Percentiles rank a stretch among this genome's conserved stretches.
Conservation (phyloP, 37 sponge, comb jelly and placozoan genomes). For the Mnemiopsis leidyi region DNA sequence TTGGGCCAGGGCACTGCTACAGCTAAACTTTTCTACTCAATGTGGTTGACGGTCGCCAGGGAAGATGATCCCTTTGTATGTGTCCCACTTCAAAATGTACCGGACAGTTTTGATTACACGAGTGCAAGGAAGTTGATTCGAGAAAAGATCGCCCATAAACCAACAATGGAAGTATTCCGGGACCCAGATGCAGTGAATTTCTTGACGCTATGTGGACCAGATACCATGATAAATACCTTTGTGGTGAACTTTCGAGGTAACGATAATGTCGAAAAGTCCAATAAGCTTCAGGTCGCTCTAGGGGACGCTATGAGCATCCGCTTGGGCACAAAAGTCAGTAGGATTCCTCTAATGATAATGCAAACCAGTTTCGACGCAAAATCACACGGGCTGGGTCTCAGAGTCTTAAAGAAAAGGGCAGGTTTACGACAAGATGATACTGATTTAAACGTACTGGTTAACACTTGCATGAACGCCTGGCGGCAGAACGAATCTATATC, state of each 20-base stretch:
- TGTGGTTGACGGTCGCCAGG: constrained; percentile 47
- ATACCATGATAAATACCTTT: constrained; percentile 59
- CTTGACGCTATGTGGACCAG: constrained; percentile 14
- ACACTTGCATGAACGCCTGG: constrained; percentile 18
- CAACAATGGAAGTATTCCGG: not conserved
- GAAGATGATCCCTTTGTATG: constrained; percentile 59
- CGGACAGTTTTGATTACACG: not conserved
- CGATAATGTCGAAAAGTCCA: not conserved
- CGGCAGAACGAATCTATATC: constrained; percentile 9
- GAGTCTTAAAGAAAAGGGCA: not conserved
- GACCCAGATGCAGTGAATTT: not conserved
- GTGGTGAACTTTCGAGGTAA: constrained; percentile 26
- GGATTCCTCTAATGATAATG: constrained; percentile 13
- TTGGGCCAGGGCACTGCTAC: constrained; percentile 63
- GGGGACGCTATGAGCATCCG: not conserved
- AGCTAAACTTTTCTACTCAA: constrained; percentile 53
- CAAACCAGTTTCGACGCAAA: not conserved
- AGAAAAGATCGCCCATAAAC: constrained; percentile 37
- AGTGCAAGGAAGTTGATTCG: not conserved
- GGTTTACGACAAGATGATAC: not conserved
- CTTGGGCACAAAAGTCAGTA: not conserved
- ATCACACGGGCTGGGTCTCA: not conserved
- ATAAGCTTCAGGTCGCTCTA: constrained; percentile 5
- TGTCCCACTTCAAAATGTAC: not conserved
- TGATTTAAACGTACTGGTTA: not conserved